Evolutionary conservation across 2,113 vertebrate genomes (phyloP).

Genomic region (Xenus cinereus): DNA sequence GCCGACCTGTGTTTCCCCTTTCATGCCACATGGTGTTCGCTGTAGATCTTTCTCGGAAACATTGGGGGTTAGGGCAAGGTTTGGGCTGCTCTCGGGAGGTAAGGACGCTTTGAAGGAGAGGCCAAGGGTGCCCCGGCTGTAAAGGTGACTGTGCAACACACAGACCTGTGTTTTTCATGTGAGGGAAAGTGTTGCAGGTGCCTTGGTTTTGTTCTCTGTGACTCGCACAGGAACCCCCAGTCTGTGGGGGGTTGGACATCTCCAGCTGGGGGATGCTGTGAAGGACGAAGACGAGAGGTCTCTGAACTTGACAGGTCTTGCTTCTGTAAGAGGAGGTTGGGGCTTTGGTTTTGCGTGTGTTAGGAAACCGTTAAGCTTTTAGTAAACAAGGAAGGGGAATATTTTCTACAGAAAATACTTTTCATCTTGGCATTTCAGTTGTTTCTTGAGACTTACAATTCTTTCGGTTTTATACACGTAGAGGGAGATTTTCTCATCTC

Average conservation of each 20-base stretch:
- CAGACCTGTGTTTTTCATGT: too few species aligned
- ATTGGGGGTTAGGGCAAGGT: background rate
- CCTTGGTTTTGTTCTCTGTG: too few species aligned
- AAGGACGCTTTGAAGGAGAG: background rate
- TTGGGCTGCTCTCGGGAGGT: background rate
- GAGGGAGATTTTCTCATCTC: background rate
- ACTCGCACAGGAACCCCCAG: fast-evolving
- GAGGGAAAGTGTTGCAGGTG: background rate
- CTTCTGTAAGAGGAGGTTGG: background rate
- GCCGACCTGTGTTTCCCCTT: background rate
- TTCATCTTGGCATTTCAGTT: background rate
- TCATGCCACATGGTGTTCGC: fast-evolving
- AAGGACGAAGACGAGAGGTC: background rate
- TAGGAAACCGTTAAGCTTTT: background rate
- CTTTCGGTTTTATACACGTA: background rate
- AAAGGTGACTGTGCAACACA: too few species aligned
- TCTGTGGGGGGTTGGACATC: fast-evolving
- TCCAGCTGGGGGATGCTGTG: background rate
- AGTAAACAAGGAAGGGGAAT: background rate
- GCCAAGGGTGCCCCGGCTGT: too few species aligned
- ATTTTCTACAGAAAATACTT: background rate
- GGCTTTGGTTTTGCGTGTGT: background rate
- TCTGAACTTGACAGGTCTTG: fast-evolving
- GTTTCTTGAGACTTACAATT: background rate
- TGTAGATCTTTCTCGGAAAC: background rate